phyloP scores from a whole-genome alignment of 2,797 vertebrate species.

The Pangasius krempfi region DNA sequence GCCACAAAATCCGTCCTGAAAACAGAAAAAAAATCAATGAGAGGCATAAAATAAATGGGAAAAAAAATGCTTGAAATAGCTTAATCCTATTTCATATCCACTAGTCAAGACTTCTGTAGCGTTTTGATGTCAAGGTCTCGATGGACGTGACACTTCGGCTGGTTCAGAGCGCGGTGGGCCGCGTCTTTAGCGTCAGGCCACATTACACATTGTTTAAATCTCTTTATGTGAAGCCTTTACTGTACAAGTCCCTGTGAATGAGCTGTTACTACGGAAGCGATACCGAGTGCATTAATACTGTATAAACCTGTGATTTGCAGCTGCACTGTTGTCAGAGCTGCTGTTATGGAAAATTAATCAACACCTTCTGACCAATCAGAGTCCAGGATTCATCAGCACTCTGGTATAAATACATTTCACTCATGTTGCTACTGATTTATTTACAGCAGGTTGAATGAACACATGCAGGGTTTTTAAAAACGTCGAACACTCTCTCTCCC shows the following conservation, averaged over 20 bases:
- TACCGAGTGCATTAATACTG: not conserved
- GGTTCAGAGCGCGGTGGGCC: no score
- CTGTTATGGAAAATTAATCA: not conserved
- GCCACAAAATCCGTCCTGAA: not conserved
- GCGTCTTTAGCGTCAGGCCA: no score
- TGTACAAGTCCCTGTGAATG: not conserved
- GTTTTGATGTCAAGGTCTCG: not conserved
- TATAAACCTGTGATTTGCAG: not conserved
- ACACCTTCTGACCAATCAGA: not conserved
- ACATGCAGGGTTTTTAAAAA: no score
- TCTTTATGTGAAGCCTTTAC: not conserved
- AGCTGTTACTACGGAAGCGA: not conserved
- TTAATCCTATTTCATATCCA: not conserved
- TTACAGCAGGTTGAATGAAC: not conserved
- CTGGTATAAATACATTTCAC: no score
- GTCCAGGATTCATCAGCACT: no score
- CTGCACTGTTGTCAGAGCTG: not conserved
- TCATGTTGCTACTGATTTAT: not conserved
- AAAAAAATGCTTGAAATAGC: not conserved
- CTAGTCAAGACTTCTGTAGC: not conserved
- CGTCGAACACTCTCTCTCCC: no score
- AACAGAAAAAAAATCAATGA: not conserved
- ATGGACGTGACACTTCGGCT: not conserved
- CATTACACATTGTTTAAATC: not conserved
- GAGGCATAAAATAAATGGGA: not conserved